These are phyloP conservation scores for Nemapogon koenigi DNA, from an alignment of 2,888 invertebrate genomes.

Conservation along the genomic window DNA sequence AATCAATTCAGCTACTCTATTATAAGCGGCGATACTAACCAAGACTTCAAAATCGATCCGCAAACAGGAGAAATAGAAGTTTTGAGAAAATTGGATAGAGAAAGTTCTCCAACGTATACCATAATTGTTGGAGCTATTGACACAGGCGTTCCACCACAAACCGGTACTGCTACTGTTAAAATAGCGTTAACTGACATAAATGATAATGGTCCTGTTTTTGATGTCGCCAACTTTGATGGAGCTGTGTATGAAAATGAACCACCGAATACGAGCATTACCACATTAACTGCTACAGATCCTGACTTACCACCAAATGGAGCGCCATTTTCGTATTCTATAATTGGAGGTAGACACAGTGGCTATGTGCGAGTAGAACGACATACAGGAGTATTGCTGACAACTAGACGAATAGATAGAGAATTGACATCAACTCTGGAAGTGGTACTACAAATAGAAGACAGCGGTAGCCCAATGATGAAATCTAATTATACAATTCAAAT, in stretches of 20 bases:
- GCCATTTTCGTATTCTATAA: constrained; percentile 82
- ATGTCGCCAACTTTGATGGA: constrained; percentile 73
- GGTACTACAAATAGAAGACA: constrained; percentile 86
- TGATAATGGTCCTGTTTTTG: constrained; percentile 90
- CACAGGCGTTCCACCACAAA: constrained; percentile 87
- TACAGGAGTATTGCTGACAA: constrained; percentile 81
- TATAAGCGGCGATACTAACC: constrained; percentile 81
- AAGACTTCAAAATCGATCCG: constrained; percentile 87
- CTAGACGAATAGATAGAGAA: constrained; percentile 83
- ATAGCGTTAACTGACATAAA: constrained; percentile 87
- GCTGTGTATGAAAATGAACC: constrained; percentile 88
- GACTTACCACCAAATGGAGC: constrained; percentile 91
- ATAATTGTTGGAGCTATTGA: constrained; percentile 88
- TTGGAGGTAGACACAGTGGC: constrained; percentile 80
- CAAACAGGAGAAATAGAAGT: constrained; percentile 85
- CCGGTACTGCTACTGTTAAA: constrained; percentile 85
- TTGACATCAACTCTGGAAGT: constrained; percentile 75
- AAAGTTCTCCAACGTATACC: constrained; percentile 76
- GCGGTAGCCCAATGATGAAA: constrained; percentile 82
- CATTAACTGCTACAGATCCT: constrained; percentile 85
- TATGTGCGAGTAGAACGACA: constrained; percentile 79
- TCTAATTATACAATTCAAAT: constrained; percentile 80
- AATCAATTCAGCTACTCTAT: constrained; percentile 93
- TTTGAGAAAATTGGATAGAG: constrained; percentile 78
- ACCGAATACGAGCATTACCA: constrained; percentile 81